Evolutionary conservation across 1,140 invertebrate genomes (phyloP).

Genomic region (Orius insidiosus): DNA sequence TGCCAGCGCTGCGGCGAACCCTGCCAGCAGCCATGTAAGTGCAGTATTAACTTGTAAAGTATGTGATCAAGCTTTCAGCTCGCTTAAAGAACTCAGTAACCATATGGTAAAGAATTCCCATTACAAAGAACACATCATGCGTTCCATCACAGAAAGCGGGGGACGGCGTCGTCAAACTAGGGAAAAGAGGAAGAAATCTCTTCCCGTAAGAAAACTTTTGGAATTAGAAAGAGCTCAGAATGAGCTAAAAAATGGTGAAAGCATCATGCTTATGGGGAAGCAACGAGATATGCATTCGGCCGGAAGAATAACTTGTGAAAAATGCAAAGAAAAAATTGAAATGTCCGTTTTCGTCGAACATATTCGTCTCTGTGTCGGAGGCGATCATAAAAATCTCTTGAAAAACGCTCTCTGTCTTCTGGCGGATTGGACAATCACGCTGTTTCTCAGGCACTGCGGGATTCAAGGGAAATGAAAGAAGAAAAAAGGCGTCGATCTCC

Average conservation of each 20-base stretch:
- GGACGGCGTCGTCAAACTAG: conserved; percentile 64
- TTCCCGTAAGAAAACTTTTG: conserved; percentile 77
- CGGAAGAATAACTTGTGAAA: conserved; percentile 76
- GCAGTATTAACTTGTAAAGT: conserved; percentile 93
- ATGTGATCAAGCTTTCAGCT: conserved; percentile 88
- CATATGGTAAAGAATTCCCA: conserved; percentile 98
- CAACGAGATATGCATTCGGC: conserved; percentile 25
- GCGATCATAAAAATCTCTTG: conserved; percentile 51
- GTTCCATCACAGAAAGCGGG: conserved; percentile 72
- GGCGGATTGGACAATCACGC: conserved; percentile 39
- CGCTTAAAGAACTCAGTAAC: conserved; percentile 86
- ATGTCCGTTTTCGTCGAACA: conserved; percentile 84
- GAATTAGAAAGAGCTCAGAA: conserved; percentile 77
- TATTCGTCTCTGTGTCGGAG: conserved; percentile 66
- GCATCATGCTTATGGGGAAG: conserved; percentile 20
- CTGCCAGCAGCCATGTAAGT: conserved; percentile 74
- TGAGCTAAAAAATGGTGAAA: conserved; percentile 65
- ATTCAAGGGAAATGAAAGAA: conserved; percentile 40
- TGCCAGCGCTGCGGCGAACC: conserved; percentile 34
- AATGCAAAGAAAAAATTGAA: conserved; percentile 88
- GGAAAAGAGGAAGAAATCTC: conserved; percentile 81
- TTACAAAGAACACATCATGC: conserved; percentile 90
- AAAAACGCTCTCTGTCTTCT: conserved; percentile 59
- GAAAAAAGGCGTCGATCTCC: conserved; percentile 49
- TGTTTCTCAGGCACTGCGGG: conserved; percentile 34